Evolutionary conservation across 2,113 vertebrate genomes (phyloP), one percentile per base, ranked within the genome.

Genomic region (Oncorhynchus gorbuscha): DNA sequence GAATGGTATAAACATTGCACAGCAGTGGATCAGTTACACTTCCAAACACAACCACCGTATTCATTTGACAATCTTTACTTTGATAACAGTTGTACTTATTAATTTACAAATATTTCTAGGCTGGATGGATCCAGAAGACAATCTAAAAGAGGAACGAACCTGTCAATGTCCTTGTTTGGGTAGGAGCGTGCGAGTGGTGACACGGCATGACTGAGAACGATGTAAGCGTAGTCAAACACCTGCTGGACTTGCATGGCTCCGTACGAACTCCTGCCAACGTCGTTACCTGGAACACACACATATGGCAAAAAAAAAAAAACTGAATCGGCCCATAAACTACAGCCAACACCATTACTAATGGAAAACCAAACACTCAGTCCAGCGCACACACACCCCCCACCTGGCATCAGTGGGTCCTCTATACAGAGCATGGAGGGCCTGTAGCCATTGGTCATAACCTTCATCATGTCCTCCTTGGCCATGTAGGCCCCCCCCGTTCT

Each of bases 171-270:
- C 5, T 96, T 98, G 94, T 98, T 99, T 78, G 97, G 98, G 71
- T 98, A 99, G 3, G 95, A 97, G 85, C 95, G 96, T 58, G 97
- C 97, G 62, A 99, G 97, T 0, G 97, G 97, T 0, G 96, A 97
- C 32, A 99, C 97, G 0, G 98, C 98, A 3, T 98, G 98, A 87
- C 96, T 95, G 86, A 99, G 90, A 74, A 99, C 95, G 62, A 96
- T 96, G 72, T 98, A 99, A 76, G 97, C 98, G 30, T 99, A 99
- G 87, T 99, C 97, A 83, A 99, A 97, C 85, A 97, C 97, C 88
- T 99, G 96, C 82, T 98, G 98, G 86, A 99, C 97, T 76, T 98
- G 96, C 95, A 99, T 96, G 92, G 97, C 97, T 76, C 98, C 98
- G 3, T 99, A 99, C 1, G 97, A 99, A 77, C 97, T 98, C 82